Percentiles rank a stretch among this genome's conserved stretches.
These are phyloP conservation scores for Tethya wilhelma DNA, from an alignment of 37 sponge, comb jelly and placozoan genomes.

Conservation along the genomic window DNA sequence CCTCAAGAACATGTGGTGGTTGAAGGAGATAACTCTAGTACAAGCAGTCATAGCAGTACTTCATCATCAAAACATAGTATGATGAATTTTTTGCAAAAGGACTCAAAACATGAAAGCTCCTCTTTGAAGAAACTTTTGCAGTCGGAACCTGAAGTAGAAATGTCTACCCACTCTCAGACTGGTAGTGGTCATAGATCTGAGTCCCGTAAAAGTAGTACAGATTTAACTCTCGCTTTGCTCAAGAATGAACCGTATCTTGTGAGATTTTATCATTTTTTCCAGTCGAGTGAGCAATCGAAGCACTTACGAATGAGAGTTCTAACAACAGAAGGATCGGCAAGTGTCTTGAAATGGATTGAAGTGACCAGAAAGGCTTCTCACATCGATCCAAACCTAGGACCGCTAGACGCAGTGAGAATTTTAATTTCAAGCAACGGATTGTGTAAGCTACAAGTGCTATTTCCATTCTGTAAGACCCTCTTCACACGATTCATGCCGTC, in stretches of 20 bases:
- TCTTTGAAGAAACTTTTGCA: conserved; percentile 9
- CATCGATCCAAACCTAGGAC: conserved; percentile 28
- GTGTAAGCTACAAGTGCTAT: conserved; percentile 22
- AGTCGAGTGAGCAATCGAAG: neutral
- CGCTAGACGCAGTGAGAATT: conserved; percentile 17
- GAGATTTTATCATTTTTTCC: neutral
- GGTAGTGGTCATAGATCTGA: neutral
- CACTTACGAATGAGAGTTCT: conserved; percentile 8
- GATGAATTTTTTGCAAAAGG: no score
- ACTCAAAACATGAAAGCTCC: neutral
- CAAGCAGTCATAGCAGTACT: neutral
- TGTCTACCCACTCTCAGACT: no score
- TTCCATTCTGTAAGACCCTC: conserved; percentile 28
- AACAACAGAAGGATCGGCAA: conserved; percentile 2
- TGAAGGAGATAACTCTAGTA: neutral
- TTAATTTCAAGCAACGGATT: conserved; percentile 33
- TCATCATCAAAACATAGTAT: neutral
- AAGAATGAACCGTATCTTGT: neutral
- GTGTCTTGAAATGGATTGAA: conserved; percentile 15
- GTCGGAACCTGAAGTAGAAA: neutral
- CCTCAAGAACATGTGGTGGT: no score
- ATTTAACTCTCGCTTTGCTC: neutral
- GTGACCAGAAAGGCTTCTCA: conserved; percentile 13
- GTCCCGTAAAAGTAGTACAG: neutral
- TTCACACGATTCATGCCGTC: conserved; percentile 14